Conservation (phyloP, 2,888 invertebrate species). For the Megastigmus dorsalis region DNA sequence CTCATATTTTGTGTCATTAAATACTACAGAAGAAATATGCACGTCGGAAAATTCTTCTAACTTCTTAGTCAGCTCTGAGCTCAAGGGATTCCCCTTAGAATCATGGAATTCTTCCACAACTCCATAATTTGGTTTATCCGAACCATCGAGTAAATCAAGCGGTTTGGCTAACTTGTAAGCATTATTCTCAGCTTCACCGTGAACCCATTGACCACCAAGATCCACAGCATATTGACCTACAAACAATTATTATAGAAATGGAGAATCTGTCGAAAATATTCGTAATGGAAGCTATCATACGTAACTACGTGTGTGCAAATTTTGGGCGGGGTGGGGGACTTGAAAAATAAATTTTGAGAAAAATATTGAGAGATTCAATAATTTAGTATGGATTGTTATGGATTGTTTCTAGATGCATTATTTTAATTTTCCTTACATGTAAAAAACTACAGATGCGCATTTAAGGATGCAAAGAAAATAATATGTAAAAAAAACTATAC, state of each 20-base stretch:
- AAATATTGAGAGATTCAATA: no score
- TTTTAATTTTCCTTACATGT: no score
- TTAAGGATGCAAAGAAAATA: not conserved
- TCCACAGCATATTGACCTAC: conserved; percentile 62
- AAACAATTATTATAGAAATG: not conserved
- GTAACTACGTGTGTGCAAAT: no score
- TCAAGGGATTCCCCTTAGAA: conserved; percentile 13
- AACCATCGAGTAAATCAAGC: conserved; percentile 57
- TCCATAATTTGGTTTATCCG: conserved; percentile 2
- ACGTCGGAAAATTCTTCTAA: not conserved
- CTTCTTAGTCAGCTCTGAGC: not conserved
- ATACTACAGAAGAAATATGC: no score
- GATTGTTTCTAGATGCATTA: no score
- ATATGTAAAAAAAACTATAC: no score
- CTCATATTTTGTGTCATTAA: not conserved
- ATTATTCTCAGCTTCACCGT: conserved; percentile 63
- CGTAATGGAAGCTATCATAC: no score
- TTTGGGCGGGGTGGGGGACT: no score
- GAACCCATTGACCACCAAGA: conserved; percentile 67
- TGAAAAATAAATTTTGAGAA: not conserved
- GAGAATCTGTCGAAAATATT: no score
- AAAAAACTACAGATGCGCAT: not conserved
- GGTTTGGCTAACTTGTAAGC: conserved; percentile 63
- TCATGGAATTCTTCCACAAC: not conserved
- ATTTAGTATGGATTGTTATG: no score